phyloP scores from a whole-genome alignment of 2,113 vertebrate species.

The Canis aureus region DNA sequence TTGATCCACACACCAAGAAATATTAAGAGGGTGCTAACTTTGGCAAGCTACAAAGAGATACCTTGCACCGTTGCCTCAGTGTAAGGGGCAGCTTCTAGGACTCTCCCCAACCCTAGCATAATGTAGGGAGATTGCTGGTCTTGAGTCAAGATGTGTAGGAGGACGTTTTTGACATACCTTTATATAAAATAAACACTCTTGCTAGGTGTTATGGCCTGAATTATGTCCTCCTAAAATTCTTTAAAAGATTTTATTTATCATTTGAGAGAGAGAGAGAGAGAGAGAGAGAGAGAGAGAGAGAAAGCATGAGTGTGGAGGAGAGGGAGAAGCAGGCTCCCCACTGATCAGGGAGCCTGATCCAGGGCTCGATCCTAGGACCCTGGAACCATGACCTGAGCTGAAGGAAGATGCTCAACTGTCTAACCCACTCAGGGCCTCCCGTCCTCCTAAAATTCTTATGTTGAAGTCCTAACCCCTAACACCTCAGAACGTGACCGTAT shows the following conservation, averaged over 20 bases:
- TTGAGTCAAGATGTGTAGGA: not conserved
- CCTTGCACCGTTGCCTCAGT: not conserved
- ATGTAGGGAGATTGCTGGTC: not conserved
- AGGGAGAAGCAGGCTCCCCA: no score
- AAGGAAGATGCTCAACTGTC: no score
- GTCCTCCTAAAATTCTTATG: not conserved
- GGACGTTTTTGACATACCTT: not conserved
- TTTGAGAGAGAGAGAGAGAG: no score
- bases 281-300: no score
- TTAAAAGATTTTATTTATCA: no score
- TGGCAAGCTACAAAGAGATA: not conserved
- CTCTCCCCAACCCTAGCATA: not conserved
- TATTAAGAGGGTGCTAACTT: not conserved
- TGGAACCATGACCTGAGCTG: no score
- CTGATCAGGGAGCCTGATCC: no score
- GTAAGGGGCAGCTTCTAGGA: not conserved
- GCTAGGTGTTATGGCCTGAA: not conserved
- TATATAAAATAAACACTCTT: not conserved
- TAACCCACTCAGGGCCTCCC: no score
- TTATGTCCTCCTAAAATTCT: not conserved
- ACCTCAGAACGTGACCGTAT: not conserved
- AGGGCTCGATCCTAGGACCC: no score
- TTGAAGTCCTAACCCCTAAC: not conserved
- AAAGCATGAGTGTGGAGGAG: no score
- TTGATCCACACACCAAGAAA: not conserved